Conservation (phyloP, 2,113 vertebrate genomes). For the Trogon melanurus region DNA sequence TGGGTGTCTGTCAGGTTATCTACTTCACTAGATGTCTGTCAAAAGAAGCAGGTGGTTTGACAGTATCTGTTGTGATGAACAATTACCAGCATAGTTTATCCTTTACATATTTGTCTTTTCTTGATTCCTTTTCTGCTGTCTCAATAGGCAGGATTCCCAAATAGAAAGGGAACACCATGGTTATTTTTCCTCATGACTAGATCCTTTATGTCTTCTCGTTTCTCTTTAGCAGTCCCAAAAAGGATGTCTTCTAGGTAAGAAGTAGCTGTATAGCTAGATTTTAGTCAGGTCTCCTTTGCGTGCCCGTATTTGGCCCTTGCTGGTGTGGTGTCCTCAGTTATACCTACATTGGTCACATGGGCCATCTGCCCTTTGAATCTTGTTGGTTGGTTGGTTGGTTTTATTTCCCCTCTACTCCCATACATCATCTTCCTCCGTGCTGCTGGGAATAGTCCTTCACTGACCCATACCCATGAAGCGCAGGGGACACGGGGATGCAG, state of each 20-base stretch:
- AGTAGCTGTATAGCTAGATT: background rate
- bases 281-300: background rate
- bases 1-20: background rate
- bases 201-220: background rate
- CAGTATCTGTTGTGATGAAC: background rate
- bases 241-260: background rate
- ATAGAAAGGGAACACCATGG: background rate
- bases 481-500: background rate
- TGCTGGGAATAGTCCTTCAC: background rate
- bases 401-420: background rate
- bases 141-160: background rate
- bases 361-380: background rate
- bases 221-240: background rate
- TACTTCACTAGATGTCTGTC: background rate
- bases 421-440: background rate
- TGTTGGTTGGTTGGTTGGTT: background rate
- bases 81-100: no score
- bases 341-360: fast-evolving
- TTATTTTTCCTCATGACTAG: background rate
- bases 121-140: background rate
- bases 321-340: background rate
- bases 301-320: background rate
- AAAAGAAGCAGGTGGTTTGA: background rate
- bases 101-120: background rate
- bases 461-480: fast-evolving